Evolutionary conservation across 2,888 invertebrate species (phyloP), one percentile per base, ranked within the genome.

Genomic region (Autographa gamma): DNA sequence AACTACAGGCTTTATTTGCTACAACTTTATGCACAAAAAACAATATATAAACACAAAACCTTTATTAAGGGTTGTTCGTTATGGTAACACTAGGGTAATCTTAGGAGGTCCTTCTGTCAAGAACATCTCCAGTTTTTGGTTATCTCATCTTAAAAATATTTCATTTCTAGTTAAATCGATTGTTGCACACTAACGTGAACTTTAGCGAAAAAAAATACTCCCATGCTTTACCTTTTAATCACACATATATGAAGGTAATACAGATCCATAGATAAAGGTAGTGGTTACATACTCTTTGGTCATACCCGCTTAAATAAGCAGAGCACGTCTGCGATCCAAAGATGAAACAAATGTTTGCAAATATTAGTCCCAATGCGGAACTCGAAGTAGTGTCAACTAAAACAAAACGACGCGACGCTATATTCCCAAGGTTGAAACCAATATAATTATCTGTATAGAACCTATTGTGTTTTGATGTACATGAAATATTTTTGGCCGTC

Each of bases 341-440:
- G 54, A 67, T 9, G 25, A 65, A 71, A 77, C 77, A 71, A 71
- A 76, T 71, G 62, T 79, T 43, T 18, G n/a, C 16, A 74, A 61
- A 77, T 80, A 71, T 77, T 77, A 70, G 68, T 68, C 48, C 59
- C 66, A 72, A 68, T 63, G 59, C 77, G 77, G 77, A 77, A 77
- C 66, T 80, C 34, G 68, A 71, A 68, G 63, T 66, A 31, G 67
- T 31, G 43, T 58, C 63, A 31, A 65, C 58, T 54, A 62, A 52
- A 67, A 71, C 58, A 71, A 56, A 25, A 25, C 67, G 60, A 70
- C 54, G 18, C 16, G 18, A 31, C 18, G 7, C 16, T 70, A 43
- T 25, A 61, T 60, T 34, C 18, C 25, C 73, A 80, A 80, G 77
- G 81, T 61, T 80, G 68, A 32, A 2, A 63, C 48, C 60, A 54